Conservation (phyloP, 2,113 vertebrate species). For the Bubo blakistoni region DNA sequence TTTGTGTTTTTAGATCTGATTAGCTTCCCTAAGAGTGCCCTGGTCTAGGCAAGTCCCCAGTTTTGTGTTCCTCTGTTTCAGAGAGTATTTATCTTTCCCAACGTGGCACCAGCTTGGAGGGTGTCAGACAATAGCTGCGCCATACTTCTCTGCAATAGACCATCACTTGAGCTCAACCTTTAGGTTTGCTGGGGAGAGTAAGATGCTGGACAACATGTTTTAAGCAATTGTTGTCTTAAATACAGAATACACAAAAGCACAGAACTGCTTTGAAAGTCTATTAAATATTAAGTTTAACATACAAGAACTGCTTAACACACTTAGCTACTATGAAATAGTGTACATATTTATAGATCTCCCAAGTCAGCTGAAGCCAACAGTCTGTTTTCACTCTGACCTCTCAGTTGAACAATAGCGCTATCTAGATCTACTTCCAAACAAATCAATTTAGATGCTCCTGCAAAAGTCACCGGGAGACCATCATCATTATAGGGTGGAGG, state of each 20-base stretch:
- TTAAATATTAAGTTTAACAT: slow-evolving; percentile 1
- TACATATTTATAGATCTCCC: not conserved
- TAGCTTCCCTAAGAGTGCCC: not conserved
- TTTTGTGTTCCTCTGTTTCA: not conserved
- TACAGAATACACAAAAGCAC: not conserved
- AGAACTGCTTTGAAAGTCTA: not conserved
- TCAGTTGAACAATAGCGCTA: slow-evolving; percentile 35
- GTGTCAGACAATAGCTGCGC: not conserved
- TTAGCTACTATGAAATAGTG: not conserved
- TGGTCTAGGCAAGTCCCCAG: not conserved
- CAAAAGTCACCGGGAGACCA: slow-evolving; percentile 54
- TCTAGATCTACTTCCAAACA: slow-evolving; percentile 22
- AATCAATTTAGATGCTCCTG: slow-evolving; percentile 63
- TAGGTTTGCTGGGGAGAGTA: not conserved
- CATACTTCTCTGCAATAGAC: not conserved
- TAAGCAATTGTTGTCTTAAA: slow-evolving; percentile 3
- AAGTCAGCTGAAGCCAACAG: slow-evolving; percentile 9
- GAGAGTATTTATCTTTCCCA: not conserved
- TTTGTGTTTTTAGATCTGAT: not conserved
- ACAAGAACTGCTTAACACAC: not conserved
- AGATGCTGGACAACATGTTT: slow-evolving; percentile 21
- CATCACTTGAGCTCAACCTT: not conserved
- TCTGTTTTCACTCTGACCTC: slow-evolving; percentile 15
- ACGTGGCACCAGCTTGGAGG: not conserved
- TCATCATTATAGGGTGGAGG: slow-evolving; percentile 18